Conservation (phyloP, 2,888 invertebrate species). For the Trachelus troglodyta region DNA sequence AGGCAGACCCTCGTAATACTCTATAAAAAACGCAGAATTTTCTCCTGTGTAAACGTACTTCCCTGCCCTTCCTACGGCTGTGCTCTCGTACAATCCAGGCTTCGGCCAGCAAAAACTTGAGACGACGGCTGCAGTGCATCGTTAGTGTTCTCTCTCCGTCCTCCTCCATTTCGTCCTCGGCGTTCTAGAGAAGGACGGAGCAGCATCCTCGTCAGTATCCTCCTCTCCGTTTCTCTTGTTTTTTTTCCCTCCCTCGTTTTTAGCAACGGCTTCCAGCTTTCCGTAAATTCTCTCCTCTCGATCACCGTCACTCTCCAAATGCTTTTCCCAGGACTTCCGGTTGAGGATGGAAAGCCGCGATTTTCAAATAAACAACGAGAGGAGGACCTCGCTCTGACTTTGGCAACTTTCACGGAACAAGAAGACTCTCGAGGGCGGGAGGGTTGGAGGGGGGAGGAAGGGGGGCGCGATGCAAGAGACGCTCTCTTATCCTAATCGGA, state of each 20-base stretch:
- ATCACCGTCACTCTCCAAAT: neutral
- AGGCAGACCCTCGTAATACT: no score
- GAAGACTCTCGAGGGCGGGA: no score
- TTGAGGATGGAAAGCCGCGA: no score
- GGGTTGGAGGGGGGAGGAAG: no score
- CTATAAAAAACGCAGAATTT: no score
- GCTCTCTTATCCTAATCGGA: no score
- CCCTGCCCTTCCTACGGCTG: slow-evolving; percentile 21
- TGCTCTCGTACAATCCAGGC: slow-evolving; percentile 37
- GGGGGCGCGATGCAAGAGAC: no score
- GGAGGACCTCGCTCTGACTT: no score
- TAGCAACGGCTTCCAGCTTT: slow-evolving; percentile 20
- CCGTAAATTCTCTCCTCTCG: slow-evolving; percentile 15
- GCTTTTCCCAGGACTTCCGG: no score
- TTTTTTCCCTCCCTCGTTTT: slow-evolving; percentile 20
- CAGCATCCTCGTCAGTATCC: neutral
- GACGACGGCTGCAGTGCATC: slow-evolving; percentile 52
- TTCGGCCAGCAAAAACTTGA: slow-evolving; percentile 38
- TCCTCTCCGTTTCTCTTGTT: slow-evolving; percentile 14
- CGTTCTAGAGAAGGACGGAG: slow-evolving; percentile 2
- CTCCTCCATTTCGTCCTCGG: slow-evolving; percentile 32
- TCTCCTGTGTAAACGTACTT: no score
- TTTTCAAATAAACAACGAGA: no score
- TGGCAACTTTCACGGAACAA: no score
- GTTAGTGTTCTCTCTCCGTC: slow-evolving; percentile 49